These are phyloP conservation scores for Dicycla oo DNA, from an alignment of 2,888 invertebrate species.

Conservation along the genomic window DNA sequence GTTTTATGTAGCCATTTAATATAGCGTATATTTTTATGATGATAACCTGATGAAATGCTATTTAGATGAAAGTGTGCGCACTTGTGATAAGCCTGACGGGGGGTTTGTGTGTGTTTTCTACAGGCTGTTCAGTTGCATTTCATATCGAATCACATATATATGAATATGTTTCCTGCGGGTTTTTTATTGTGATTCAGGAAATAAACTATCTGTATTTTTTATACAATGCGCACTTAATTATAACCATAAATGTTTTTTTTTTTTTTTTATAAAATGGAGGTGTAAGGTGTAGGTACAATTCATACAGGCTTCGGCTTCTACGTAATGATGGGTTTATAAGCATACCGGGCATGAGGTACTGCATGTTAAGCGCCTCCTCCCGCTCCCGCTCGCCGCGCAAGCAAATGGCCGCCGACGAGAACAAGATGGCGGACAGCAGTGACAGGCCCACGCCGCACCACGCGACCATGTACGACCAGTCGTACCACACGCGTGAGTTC, in stretches of 20 bases:
- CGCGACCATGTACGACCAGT: conserved; percentile 99
- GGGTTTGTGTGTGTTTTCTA: background rate
- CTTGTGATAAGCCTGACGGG: background rate
- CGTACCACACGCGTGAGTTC: conserved; percentile 96
- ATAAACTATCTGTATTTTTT: background rate
- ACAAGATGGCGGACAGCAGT: conserved; percentile 97
- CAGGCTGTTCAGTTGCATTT: background rate
- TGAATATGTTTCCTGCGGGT: background rate
- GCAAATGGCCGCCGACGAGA: conserved; percentile 98
- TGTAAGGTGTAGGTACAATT: too few species aligned
- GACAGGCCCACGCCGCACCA: conserved; percentile 99
- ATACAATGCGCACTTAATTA: background rate
- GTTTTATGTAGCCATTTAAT: background rate
- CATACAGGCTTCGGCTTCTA: conserved; percentile 12
- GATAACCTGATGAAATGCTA: background rate
- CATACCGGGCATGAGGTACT: conserved; percentile 98
- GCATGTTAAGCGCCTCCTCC: conserved; percentile 99
- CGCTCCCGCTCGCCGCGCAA: conserved; percentile 97
- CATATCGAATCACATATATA: background rate
- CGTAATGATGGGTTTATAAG: conserved; percentile 64
- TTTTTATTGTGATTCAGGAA: background rate
- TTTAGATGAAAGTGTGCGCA: background rate
- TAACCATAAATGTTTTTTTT: background rate
- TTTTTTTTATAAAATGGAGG: background rate
- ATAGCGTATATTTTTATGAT: background rate